phyloP scores from a whole-genome alignment of 2,888 invertebrate genomes.

The Euplexia lucipara region DNA sequence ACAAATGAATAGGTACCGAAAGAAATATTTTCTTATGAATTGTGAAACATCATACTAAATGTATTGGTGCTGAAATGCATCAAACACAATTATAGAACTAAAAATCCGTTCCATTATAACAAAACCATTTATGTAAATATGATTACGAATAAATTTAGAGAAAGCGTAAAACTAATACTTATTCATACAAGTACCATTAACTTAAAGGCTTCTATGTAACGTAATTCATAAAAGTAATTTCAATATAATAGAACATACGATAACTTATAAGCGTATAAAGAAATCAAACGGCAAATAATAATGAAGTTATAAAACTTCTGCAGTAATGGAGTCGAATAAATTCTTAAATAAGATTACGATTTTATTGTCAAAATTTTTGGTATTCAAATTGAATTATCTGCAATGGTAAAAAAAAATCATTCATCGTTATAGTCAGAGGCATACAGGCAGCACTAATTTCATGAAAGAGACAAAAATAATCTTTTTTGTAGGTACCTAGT shows the following conservation, averaged over 20 bases:
- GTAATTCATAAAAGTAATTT: slow-evolving; percentile 24
- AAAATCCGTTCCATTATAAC: slow-evolving; percentile 11
- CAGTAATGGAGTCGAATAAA: slow-evolving; percentile 31
- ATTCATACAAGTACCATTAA: slow-evolving; percentile 17
- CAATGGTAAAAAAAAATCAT: too few relatives aligned
- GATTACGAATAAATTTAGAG: slow-evolving; percentile 28
- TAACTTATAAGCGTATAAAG: slow-evolving; percentile 26
- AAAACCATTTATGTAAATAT: slow-evolving; percentile 22
- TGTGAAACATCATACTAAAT: too few relatives aligned
- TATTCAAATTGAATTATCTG: slow-evolving; percentile 4
- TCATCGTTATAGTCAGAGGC: too few relatives aligned
- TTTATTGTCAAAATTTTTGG: slow-evolving; percentile 20
- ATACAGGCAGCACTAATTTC: too few relatives aligned
- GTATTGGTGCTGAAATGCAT: slow-evolving; percentile 3
- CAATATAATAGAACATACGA: slow-evolving; percentile 28
- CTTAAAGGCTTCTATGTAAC: slow-evolving; percentile 17
- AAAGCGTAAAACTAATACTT: slow-evolving; percentile 21
- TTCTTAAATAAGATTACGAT: slow-evolving; percentile 23
- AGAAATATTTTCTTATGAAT: too few relatives aligned
- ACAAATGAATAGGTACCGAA: not conserved
- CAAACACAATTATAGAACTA: not conserved
- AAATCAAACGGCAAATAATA: slow-evolving; percentile 36
- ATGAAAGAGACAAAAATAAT: too few relatives aligned
- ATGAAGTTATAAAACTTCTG: slow-evolving; percentile 24
- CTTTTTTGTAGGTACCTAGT: too few relatives aligned